Evolutionary conservation across 2,888 invertebrate species (phyloP).

Genomic region (Torymus aiolomorphi): DNA sequence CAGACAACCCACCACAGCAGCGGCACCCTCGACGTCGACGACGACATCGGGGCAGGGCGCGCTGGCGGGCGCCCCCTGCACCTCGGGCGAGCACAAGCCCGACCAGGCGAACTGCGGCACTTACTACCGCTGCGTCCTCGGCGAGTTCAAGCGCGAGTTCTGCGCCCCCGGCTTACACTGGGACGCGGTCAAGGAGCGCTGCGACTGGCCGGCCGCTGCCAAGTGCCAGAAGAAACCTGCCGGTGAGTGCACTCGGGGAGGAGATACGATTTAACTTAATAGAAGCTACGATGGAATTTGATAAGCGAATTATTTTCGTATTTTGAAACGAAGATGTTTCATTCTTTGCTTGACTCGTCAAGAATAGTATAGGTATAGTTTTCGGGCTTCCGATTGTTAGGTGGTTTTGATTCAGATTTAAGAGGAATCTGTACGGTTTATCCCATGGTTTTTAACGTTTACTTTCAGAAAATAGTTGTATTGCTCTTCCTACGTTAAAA

Average conservation of each 20-base stretch:
- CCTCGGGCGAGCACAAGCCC: slow-evolving; percentile 76
- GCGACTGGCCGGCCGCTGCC: slow-evolving; percentile 89
- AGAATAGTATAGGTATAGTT: too few relatives aligned
- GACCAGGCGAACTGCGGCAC: slow-evolving; percentile 84
- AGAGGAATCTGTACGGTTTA: too few relatives aligned
- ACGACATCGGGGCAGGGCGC: slow-evolving; percentile 68
- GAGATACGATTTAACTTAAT: too few relatives aligned
- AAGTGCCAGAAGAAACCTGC: slow-evolving; percentile 78
- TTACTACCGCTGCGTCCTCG: slow-evolving; percentile 86
- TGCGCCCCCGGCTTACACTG: slow-evolving; percentile 90
- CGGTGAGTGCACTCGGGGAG: slow-evolving; percentile 19
- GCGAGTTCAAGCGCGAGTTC: slow-evolving; percentile 82
- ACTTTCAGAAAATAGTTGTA: too few relatives aligned
- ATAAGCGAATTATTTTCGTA: too few relatives aligned
- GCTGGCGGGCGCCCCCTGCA: slow-evolving; percentile 70
- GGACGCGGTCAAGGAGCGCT: slow-evolving; percentile 82
- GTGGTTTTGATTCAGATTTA: too few relatives aligned
- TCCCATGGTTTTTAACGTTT: too few relatives aligned
- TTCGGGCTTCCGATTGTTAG: too few relatives aligned
- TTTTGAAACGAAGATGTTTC: too few relatives aligned
- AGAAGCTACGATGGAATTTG: too few relatives aligned
- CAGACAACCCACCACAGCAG: slow-evolving; percentile 60
- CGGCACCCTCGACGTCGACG: slow-evolving; percentile 60
- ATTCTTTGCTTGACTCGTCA: too few relatives aligned
- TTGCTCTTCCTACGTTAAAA: too few relatives aligned